These are phyloP conservation scores for Polietes domitor DNA, from an alignment of 2,888 invertebrate species.

Conservation along the genomic window DNA sequence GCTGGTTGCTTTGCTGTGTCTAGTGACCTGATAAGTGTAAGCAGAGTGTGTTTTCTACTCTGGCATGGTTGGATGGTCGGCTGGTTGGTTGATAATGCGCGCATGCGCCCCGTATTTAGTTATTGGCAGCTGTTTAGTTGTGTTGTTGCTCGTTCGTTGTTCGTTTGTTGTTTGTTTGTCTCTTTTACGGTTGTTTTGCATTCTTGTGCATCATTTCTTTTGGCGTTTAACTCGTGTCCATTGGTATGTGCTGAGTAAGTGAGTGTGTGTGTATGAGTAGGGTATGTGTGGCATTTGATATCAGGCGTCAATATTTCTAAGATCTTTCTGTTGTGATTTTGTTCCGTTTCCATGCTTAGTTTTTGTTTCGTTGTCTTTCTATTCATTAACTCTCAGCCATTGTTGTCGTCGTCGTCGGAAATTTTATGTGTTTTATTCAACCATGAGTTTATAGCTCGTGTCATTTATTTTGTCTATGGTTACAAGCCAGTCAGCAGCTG, in stretches of 20 bases:
- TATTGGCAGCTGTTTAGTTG: constrained; percentile 63
- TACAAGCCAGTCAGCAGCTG: constrained; percentile 68
- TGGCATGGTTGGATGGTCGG: neutral
- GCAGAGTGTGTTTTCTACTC: too few relatives aligned
- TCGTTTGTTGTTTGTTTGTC: constrained; percentile 11
- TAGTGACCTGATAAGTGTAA: constrained; percentile 74
- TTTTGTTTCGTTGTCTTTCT: constrained; percentile 50
- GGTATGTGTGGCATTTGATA: constrained; percentile 66
- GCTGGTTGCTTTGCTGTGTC: constrained; percentile 66
- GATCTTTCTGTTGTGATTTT: constrained; percentile 72
- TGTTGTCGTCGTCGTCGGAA: constrained; percentile 69
- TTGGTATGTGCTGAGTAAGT: constrained; percentile 32
- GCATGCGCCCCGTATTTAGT: constrained; percentile 60
- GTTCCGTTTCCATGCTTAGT: constrained; percentile 50
- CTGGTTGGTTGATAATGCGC: constrained; percentile 37
- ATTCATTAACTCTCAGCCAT: constrained; percentile 61
- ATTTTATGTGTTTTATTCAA: constrained; percentile 20
- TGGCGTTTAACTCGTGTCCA: constrained; percentile 46
- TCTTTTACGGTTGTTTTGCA: constrained; percentile 60
- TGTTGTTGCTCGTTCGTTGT: constrained; percentile 3
- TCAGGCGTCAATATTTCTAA: constrained; percentile 79
- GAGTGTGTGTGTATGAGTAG: constrained; percentile 23
- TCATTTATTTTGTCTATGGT: constrained; percentile 55
- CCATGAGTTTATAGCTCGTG: constrained; percentile 59
- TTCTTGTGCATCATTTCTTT: constrained; percentile 63